Conservation (phyloP, 2,888 invertebrate species). For the Graphium colonna region DNA sequence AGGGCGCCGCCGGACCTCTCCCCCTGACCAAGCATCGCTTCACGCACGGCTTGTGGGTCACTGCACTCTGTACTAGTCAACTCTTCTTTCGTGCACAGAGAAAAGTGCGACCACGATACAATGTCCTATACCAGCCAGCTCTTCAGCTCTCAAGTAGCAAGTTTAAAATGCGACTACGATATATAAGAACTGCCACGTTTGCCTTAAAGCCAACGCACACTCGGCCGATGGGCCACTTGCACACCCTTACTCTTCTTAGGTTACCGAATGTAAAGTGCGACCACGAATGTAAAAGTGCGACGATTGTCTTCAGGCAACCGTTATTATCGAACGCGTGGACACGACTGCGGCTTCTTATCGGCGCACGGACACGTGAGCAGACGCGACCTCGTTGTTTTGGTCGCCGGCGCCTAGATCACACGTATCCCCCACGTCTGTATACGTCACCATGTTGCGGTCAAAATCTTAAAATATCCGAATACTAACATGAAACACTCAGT, state of each 20-base stretch:
- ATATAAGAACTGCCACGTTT: too few species aligned
- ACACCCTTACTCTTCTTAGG: too few species aligned
- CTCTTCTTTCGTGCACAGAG: too few species aligned
- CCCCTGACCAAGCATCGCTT: constrained; percentile 74
- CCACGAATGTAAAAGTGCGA: too few species aligned
- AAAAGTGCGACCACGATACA: too few species aligned
- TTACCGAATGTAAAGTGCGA: too few species aligned
- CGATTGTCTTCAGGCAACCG: constrained; percentile 48
- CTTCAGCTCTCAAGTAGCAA: too few species aligned
- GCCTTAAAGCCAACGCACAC: too few species aligned
- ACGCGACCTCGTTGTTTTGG: constrained; percentile 60
- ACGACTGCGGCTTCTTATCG: constrained; percentile 73
- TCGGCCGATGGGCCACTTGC: too few species aligned
- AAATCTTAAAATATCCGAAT: constrained; percentile 11
- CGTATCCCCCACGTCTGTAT: constrained; percentile 38
- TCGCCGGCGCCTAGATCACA: constrained; percentile 47
- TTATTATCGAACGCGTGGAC: constrained; percentile 73
- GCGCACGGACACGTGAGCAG: constrained; percentile 51
- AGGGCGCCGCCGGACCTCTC: constrained; percentile 66
- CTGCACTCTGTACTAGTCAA: too few species aligned
- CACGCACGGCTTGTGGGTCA: constrained; percentile 73
- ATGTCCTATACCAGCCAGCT: too few species aligned
- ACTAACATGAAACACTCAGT: constrained; percentile 14
- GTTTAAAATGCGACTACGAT: too few species aligned
- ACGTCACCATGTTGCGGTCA: constrained; percentile 32